Percentiles rank a stretch among this genome's conserved stretches.
Conservation (phyloP, 2,113 vertebrate species). For the Phalacrocorax brasilianus region DNA sequence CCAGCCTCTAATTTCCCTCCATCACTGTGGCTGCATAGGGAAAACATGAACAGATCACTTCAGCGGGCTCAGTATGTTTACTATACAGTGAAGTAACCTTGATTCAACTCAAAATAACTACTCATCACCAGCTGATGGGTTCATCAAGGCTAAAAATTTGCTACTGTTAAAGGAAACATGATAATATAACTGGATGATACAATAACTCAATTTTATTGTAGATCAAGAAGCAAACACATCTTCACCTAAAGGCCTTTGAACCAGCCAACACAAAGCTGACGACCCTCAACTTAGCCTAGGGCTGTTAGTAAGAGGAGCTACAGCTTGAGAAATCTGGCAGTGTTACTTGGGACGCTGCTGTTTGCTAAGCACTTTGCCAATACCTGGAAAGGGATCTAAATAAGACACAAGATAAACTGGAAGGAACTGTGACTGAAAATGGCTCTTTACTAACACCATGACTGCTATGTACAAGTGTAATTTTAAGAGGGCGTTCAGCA, state of each 20-base stretch:
- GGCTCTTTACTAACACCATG: neutral
- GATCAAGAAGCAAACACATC: neutral
- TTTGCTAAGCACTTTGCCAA: neutral
- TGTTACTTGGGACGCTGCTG: neutral
- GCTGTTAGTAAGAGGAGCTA: neutral
- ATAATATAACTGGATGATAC: neutral
- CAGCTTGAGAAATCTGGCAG: neutral
- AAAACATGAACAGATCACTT: neutral
- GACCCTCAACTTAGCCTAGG: neutral
- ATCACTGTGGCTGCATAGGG: neutral
- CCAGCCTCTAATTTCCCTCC: neutral
- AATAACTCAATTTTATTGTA: neutral
- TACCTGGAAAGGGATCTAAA: neutral
- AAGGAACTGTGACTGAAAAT: neutral
- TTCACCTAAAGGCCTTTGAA: neutral
- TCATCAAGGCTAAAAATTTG: neutral
- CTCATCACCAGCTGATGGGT: neutral
- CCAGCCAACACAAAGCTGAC: neutral
- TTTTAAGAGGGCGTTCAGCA: neutral
- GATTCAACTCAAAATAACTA: neutral
- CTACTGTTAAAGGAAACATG: neutral
- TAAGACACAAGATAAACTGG: neutral
- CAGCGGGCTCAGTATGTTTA: neutral
- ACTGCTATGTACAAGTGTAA: neutral
- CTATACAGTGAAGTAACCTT: neutral